Conservation (phyloP, 2,888 invertebrate genomes). For the Stratiomys singularior region DNA sequence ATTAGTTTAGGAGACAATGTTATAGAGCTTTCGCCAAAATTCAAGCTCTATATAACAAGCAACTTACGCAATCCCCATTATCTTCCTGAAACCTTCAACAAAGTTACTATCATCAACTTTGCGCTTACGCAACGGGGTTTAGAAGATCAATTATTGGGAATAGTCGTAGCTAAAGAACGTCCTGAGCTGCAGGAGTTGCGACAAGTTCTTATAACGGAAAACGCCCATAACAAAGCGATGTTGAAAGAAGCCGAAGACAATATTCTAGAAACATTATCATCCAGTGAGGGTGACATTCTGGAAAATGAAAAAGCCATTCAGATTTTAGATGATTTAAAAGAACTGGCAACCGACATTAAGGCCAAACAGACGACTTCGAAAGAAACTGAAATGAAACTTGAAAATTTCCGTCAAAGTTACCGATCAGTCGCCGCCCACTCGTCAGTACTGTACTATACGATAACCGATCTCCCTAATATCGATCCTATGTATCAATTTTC, state of each 20-base stretch:
- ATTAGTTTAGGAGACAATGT: conserved; percentile 87
- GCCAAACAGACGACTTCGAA: conserved; percentile 87
- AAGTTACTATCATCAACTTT: conserved; percentile 87
- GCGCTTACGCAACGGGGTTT: conserved; percentile 81
- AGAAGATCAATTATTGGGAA: conserved; percentile 85
- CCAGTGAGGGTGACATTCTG: conserved; percentile 86
- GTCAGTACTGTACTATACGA: conserved; percentile 87
- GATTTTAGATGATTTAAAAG: conserved; percentile 87
- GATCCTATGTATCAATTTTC: conserved; percentile 98
- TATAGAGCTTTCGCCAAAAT: conserved; percentile 81
- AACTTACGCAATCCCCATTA: conserved; percentile 90
- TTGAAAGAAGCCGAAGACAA: conserved; percentile 88
- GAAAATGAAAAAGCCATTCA: conserved; percentile 92
- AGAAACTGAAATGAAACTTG: conserved; percentile 84
- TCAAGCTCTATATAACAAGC: conserved; percentile 87
- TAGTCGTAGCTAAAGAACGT: conserved; percentile 89
- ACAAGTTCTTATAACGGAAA: conserved; percentile 80
- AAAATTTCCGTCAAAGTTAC: conserved; percentile 81
- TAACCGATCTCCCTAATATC: conserved; percentile 85
- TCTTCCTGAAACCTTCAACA: conserved; percentile 87
- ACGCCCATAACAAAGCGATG: conserved; percentile 82
- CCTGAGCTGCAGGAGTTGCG: conserved; percentile 88
- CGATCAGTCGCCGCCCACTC: conserved; percentile 88
- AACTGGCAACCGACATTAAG: conserved; percentile 81
- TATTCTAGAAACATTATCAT: conserved; percentile 84